Base-by-base conservation (phyloP, 2,888 invertebrate species). In the Chelonus formosanus region DNA sequence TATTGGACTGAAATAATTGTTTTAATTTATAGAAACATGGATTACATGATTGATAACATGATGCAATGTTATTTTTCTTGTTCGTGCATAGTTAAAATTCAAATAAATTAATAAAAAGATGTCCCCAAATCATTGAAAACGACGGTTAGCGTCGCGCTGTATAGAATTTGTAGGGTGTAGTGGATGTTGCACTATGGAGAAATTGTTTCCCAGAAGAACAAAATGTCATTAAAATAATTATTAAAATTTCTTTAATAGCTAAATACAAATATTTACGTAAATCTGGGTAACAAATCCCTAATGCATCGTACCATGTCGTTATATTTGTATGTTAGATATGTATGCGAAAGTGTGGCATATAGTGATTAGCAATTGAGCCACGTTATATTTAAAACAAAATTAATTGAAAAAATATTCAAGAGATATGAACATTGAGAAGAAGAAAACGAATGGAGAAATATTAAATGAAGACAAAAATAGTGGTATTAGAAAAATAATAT, bases 81-180 rank as follows among this genome's bases (percentile, higher is more conserved):
- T 20, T 20, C 20, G 20, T 20, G 20, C 20, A 20, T 20, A 20
- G 20, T 20, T 20, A 20, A 20, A 20, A 20, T 20, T 20, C 20
- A 20, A 20, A 20, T 20, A 20, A 20, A 20, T 20, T 20, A 54
- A 57, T 53, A 58, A 58, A 58, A 53, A 61, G 70, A 70, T 70
- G 69, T 65, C 73, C 74, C 67, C 73, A 55, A 52, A 60, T 61
- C 67, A 73, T 75, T 74, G 80, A 79, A 70, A 52, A 7, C 52
- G 78, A 78, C 80, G 78, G 71, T 69, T 81, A 82, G 81, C 79
- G 80, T 76, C 78, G 74, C 75, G 76, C 77, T 80, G 80, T 79
- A 80, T 82, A 80, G 80, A 78, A 76, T 78, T 74, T 79, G 71
- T 80, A 80, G 81, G 72, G 76, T 77, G 78, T 82, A 82, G 81